Percentiles rank a stretch among this genome's conserved stretches.
Conservation (phyloP, 2,888 invertebrate genomes). For the Cybosia mesomella region DNA sequence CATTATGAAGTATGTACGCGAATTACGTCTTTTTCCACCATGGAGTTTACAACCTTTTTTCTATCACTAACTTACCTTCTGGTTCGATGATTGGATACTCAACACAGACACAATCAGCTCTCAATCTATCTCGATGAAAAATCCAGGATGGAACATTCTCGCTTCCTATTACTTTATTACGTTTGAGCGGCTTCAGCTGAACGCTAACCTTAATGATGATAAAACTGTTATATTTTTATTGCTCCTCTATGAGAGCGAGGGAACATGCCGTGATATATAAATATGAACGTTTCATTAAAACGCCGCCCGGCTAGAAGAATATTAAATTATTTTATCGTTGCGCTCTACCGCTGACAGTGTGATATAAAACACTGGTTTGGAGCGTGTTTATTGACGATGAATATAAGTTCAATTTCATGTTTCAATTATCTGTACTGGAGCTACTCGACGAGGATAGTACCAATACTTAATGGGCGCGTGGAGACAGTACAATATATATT, state of each 20-base stretch:
- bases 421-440: not conserved
- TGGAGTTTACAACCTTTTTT: no score
- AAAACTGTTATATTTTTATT: constrained; percentile 22
- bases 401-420: not conserved
- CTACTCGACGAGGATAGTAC: no score
- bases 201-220: constrained; percentile 11
- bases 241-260: constrained; percentile 4
- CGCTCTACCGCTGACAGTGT: constrained; percentile 18
- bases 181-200: not conserved
- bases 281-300: constrained; percentile 16
- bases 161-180: constrained; percentile 13
- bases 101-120: constrained; percentile 13
- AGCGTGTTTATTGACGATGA: not conserved
- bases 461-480: no score
- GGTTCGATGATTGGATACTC: not conserved
- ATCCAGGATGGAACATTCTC: not conserved
- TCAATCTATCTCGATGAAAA: constrained; percentile 3
- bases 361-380: constrained; percentile 3
- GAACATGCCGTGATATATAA: constrained; percentile 5
- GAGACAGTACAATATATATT: no score
- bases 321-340: constrained; percentile 30
- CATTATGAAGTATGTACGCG: no score
- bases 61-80: no score
- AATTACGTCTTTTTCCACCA: no score
- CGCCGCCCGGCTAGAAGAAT: constrained; percentile 14